Evolutionary conservation across 2,113 vertebrate genomes (phyloP).

Genomic region (Myotis lucifugus): DNA sequence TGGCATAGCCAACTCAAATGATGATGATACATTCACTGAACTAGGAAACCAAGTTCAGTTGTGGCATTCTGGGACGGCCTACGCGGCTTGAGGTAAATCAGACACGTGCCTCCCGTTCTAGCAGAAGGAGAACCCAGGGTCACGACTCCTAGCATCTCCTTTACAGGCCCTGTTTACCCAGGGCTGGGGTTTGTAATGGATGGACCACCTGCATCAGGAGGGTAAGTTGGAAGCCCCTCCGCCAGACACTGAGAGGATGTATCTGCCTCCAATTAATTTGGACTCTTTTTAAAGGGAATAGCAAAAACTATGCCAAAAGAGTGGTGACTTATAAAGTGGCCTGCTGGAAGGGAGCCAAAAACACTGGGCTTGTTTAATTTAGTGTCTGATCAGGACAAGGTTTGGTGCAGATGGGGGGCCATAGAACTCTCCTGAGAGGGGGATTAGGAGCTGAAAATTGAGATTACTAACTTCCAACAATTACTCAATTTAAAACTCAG

Average conservation of each 20-base stretch:
- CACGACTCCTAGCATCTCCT: slow-evolving; percentile 69
- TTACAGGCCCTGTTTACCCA: slow-evolving; percentile 9
- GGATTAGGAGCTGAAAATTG: slow-evolving; percentile 31
- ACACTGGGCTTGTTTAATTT: slow-evolving; percentile 53
- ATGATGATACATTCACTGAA: neutral
- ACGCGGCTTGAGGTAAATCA: slow-evolving; percentile 47
- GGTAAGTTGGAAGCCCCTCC: slow-evolving; percentile 64
- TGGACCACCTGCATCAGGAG: slow-evolving; percentile 30
- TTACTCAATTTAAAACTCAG: slow-evolving; percentile 32
- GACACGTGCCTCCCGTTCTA: slow-evolving; percentile 67
- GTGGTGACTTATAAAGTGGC: slow-evolving; percentile 65
- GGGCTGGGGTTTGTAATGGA: slow-evolving; percentile 55
- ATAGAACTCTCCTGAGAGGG: neutral
- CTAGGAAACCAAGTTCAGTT: neutral
- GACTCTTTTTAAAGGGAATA: slow-evolving; percentile 59
- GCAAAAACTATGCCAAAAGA: slow-evolving; percentile 69
- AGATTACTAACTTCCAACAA: slow-evolving; percentile 56
- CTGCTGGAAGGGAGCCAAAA: slow-evolving; percentile 45
- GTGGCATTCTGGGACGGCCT: neutral
- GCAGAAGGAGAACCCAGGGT: slow-evolving; percentile 69
- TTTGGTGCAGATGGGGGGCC: neutral
- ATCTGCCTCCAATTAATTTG: slow-evolving; percentile 71
- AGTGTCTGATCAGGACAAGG: neutral
- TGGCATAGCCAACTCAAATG: neutral
- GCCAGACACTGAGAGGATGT: slow-evolving; percentile 72